Evolutionary conservation across 2,888 invertebrate genomes (phyloP).

Genomic region (Oscheius sp.): DNA sequence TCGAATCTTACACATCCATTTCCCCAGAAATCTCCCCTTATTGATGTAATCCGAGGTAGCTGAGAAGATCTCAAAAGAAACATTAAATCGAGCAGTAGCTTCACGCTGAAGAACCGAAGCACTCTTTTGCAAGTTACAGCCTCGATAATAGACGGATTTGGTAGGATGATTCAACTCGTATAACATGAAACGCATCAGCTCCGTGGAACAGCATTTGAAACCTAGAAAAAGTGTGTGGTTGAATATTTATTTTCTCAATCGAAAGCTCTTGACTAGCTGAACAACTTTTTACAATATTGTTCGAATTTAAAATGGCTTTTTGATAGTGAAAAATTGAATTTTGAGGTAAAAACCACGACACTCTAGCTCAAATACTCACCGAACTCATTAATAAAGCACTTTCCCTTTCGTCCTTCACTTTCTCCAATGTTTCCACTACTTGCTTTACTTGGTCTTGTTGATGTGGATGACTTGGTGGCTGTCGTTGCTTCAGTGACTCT

Average conservation of each 20-base stretch:
- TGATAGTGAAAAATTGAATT: too few relatives aligned
- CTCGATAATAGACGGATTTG: background rate
- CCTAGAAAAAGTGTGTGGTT: background rate
- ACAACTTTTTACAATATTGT: too few relatives aligned
- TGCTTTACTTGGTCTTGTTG: background rate
- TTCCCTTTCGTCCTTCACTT: too few relatives aligned
- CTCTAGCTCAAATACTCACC: background rate
- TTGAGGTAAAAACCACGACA: too few relatives aligned
- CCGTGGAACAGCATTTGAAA: constrained; percentile 2
- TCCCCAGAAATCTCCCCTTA: background rate
- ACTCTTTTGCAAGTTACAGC: constrained; percentile 1
- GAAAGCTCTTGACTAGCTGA: background rate
- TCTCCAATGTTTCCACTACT: too few relatives aligned
- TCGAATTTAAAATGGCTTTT: too few relatives aligned
- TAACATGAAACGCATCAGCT: background rate
- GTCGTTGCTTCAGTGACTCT: background rate
- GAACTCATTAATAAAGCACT: constrained; percentile 14
- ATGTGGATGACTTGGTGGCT: background rate
- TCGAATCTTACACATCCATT: constrained; percentile 1
- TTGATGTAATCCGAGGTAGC: background rate
- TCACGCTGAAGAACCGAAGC: background rate
- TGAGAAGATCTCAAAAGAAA: background rate
- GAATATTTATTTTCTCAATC: background rate
- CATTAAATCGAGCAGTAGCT: background rate
- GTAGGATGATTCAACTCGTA: background rate